phyloP scores from a whole-genome alignment of 2,888 invertebrate species.

The Dromius quadrimaculatus region DNA sequence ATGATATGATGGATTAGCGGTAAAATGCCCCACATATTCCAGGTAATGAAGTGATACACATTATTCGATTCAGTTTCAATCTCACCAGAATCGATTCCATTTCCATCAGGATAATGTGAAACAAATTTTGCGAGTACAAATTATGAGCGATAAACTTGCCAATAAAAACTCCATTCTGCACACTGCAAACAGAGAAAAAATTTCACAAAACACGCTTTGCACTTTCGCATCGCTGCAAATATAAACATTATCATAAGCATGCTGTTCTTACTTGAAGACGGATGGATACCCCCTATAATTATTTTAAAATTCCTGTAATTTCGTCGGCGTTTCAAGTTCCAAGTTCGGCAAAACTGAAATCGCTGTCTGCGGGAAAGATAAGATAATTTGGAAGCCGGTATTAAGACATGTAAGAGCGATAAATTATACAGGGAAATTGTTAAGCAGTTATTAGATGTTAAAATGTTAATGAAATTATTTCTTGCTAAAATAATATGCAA shows the following conservation, averaged over 20 bases:
- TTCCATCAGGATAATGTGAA: no score
- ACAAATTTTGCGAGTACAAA: no score
- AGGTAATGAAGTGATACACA: no score
- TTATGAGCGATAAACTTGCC: not conserved
- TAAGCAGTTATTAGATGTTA: no score
- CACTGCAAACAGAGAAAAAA: no score
- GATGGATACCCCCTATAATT: conserved; percentile 17
- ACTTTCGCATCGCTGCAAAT: not conserved
- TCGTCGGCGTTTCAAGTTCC: not conserved
- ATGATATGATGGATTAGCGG: no score
- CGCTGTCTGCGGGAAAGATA: conserved; percentile 1
- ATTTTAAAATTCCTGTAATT: conserved; percentile 32
- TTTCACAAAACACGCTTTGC: not conserved
- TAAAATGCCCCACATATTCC: no score
- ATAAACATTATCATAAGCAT: conserved; percentile 19
- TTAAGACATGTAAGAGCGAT: not conserved
- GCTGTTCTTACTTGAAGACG: conserved; percentile 15
- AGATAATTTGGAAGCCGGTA: not conserved
- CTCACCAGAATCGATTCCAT: no score
- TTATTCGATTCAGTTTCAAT: no score
- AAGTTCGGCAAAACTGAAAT: conserved; percentile 5
- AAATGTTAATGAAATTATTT: no score
- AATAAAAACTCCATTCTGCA: conserved; percentile 1
- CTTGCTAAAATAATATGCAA: no score
- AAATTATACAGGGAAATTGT: not conserved